Evolutionary conservation across 2,797 vertebrate genomes (phyloP).

Genomic region (Acanthurus lineatus): DNA sequence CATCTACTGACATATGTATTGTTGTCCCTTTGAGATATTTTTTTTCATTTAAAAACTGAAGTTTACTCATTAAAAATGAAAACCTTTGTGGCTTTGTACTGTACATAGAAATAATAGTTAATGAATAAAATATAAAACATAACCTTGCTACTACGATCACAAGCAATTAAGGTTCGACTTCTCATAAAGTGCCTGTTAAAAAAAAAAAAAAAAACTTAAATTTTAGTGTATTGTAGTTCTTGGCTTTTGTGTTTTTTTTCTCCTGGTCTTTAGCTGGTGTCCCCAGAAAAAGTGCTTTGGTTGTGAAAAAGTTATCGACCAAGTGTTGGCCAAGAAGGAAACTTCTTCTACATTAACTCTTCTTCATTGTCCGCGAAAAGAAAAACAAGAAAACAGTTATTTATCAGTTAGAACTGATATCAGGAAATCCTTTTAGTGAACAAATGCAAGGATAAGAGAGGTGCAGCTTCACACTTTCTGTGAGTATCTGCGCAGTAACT

Average conservation of each 20-base stretch:
- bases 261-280: constrained; percentile 77
- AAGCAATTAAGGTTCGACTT: constrained; percentile 82
- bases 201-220: constrained; percentile 61
- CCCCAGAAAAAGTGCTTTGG: constrained; percentile 90
- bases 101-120: constrained; percentile 76
- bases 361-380: constrained; percentile 68
- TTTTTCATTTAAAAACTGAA: constrained; percentile 39
- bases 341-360: constrained; percentile 61
- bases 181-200: constrained; percentile 90
- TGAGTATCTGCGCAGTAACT: constrained; percentile 63
- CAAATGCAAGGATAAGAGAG: constrained; percentile 59
- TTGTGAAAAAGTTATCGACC: constrained; percentile 82
- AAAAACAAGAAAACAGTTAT: constrained; percentile 51
- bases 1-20: constrained; percentile 38
- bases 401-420: constrained; percentile 52
- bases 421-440: constrained; percentile 66
- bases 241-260: constrained; percentile 69
- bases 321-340: constrained; percentile 61
- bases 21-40: constrained; percentile 77
- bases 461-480: constrained; percentile 47
- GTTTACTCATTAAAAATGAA: constrained; percentile 61
- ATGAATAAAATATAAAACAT: constrained; percentile 80
- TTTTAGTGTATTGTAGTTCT: constrained; percentile 72
- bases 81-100: constrained; percentile 66
- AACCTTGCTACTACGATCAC: constrained; percentile 80